Conservation (phyloP, 2,797 vertebrate genomes). For the Cirrhinus mrigala region DNA sequence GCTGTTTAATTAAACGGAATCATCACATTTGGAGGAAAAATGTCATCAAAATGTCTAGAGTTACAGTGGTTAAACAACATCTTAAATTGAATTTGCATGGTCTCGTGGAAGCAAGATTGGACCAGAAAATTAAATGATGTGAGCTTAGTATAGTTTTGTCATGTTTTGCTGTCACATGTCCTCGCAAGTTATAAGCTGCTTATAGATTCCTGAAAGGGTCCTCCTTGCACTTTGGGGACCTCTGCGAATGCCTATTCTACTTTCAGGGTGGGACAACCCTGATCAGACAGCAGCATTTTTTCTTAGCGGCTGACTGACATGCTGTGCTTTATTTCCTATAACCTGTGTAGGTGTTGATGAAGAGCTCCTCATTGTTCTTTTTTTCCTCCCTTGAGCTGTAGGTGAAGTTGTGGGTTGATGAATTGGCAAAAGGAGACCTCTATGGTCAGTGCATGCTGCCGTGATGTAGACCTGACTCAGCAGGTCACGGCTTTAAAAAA, state of each 20-base stretch:
- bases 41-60: background rate
- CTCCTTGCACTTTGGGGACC: background rate
- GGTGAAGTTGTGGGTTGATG: conserved; percentile 45
- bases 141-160: background rate
- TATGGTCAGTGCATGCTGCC: conserved; percentile 36
- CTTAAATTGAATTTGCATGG: background rate
- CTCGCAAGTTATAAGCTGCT: background rate
- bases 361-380: conserved; percentile 3
- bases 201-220: background rate
- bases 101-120: background rate
- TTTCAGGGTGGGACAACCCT: background rate
- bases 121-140: background rate
- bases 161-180: background rate
- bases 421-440: conserved; percentile 43
- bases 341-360: conserved; percentile 35
- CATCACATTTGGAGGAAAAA: background rate
- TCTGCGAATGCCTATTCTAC: background rate
- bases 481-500: conserved; percentile 34
- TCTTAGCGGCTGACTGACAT: background rate
- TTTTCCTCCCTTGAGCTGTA: conserved; percentile 10
- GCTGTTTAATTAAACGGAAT: background rate
- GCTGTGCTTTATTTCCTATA: conserved; percentile 6
- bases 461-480: conserved; percentile 53
- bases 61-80: background rate
- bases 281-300: background rate